Evolutionary conservation across 2,113 vertebrate genomes (phyloP).

Genomic region (Labeo rohita): DNA sequence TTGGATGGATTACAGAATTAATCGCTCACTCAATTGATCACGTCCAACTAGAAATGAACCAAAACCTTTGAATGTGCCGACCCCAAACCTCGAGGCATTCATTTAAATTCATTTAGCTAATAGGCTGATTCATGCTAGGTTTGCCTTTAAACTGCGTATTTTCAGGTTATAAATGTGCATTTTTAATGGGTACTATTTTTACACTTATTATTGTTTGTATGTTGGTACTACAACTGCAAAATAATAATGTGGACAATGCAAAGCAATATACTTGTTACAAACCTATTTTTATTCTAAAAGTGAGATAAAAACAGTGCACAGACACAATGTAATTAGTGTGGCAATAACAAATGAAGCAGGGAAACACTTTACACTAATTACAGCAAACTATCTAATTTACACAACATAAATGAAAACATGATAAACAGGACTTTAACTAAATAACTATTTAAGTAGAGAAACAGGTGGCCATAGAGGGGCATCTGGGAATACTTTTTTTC

Average conservation of each 20-base stretch:
- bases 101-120: not conserved
- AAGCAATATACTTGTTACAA: not conserved
- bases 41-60: not conserved
- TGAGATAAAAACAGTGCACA: not conserved
- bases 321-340: conserved; percentile 10
- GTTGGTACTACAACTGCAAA: not conserved
- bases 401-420: conserved; percentile 12
- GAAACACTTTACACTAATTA: conserved; percentile 29
- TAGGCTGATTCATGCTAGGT: not conserved
- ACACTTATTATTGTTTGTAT: not conserved
- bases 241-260: not conserved
- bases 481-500: not conserved
- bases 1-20: conserved; percentile 2
- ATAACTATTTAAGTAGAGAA: conserved; percentile 20
- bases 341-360: conserved; percentile 17
- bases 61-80: not conserved
- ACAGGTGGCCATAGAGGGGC: not conserved
- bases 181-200: not conserved
- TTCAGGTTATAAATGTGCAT: not conserved
- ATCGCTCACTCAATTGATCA: conserved; percentile 5
- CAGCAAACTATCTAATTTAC: conserved; percentile 27
- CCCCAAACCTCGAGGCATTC: not conserved
- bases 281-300: not conserved
- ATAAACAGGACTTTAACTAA: conserved; percentile 21
- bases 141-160: not conserved